Evolutionary conservation across 2,888 invertebrate species (phyloP).

Genomic region (Bruchidius siliquastri): DNA sequence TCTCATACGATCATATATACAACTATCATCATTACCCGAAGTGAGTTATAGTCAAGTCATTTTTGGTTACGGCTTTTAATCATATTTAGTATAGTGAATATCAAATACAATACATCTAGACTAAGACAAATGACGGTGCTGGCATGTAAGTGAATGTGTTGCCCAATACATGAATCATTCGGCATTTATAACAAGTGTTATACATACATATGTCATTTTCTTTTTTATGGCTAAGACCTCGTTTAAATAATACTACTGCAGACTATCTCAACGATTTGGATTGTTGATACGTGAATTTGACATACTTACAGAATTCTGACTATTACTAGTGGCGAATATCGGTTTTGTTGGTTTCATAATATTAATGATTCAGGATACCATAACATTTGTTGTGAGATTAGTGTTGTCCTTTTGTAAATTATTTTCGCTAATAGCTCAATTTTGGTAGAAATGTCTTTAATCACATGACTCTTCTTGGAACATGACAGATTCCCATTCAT

Average conservation of each 20-base stretch:
- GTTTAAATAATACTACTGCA: not conserved
- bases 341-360: too few relatives aligned
- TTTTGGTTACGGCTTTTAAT: not conserved
- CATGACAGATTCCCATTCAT: too few relatives aligned
- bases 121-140: conserved; percentile 42
- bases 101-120: conserved; percentile 15
- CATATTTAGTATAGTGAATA: not conserved
- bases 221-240: conserved; percentile 1
- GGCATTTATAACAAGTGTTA: not conserved
- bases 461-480: too few relatives aligned
- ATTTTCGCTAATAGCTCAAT: too few relatives aligned
- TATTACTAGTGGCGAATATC: too few relatives aligned
- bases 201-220: not conserved
- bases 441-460: too few relatives aligned
- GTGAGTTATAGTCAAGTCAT: not conserved
- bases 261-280: too few relatives aligned
- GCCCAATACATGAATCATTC: conserved; percentile 15
- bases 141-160: conserved; percentile 38
- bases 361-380: too few relatives aligned
- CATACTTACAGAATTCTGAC: too few relatives aligned
- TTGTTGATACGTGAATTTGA: too few relatives aligned
- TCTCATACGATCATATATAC: not conserved
- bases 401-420: too few relatives aligned
- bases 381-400: too few relatives aligned
- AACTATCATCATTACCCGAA: not conserved